phyloP scores from a whole-genome alignment of 2,888 invertebrate species.

The Melieria crassipennis region DNA sequence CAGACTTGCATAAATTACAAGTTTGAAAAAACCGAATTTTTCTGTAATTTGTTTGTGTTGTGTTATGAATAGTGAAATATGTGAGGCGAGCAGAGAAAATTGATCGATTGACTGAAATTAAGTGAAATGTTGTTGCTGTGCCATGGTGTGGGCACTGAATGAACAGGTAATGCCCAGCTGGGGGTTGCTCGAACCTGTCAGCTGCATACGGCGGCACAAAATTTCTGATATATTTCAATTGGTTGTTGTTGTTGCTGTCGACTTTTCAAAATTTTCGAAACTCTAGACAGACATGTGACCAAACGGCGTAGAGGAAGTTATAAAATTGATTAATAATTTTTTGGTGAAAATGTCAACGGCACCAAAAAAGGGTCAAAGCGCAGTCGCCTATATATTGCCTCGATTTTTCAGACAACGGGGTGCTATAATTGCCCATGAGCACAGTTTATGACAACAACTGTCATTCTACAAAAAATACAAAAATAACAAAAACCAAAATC shows the following conservation, averaged over 20 bases:
- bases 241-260: too few species aligned
- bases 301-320: conserved; percentile 23
- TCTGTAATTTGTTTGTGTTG: too few species aligned
- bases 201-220: not conserved
- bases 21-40: too few species aligned
- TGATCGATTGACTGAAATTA: too few species aligned
- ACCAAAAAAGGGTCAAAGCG: conserved; percentile 12
- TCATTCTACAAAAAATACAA: not conserved
- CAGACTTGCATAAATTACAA: too few species aligned
- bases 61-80: too few species aligned
- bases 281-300: not conserved
- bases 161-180: conserved; percentile 3
- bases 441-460: conserved; percentile 30
- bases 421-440: conserved; percentile 21
- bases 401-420: not conserved
- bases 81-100: too few species aligned
- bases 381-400: not conserved
- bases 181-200: conserved; percentile 28
- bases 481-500: too few species aligned
- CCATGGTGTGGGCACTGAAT: too few species aligned
- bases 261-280: conserved; percentile 1
- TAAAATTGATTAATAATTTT: conserved; percentile 21
- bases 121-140: too few species aligned
- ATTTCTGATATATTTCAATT: too few species aligned
- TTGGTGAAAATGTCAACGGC: conserved; percentile 24